Evolutionary conservation across 2,113 vertebrate species (phyloP), one percentile per base, ranked within the genome.

Genomic region (Anarhynchus alexandrinus): DNA sequence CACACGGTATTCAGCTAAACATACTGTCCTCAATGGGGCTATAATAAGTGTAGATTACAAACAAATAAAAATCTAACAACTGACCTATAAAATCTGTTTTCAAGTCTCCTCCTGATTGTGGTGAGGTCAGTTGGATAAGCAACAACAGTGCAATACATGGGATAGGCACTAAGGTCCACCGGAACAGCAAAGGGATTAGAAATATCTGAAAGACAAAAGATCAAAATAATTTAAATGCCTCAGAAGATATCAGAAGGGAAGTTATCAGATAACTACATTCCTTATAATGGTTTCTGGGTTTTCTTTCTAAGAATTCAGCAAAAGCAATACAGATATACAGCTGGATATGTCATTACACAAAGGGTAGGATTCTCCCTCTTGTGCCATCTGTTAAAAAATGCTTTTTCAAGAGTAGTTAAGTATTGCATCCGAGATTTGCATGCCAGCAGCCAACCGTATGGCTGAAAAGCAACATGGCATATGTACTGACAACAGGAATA

Each of bases 111-210:
- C 95, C 98, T 99, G 97, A 99, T 98, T 5, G 99, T 99, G 98
- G 98, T 98, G 95, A 99, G 99, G 98, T 99, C 99, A 79, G 99
- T 99, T 91, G 99, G 99, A 96, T 99, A 99, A 85, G 99, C 98
- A 96, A 99, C 99, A 70, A 98, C 99, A 92, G 99, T 99, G 98
- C 99, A 99, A 97, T 99, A 99, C 86, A 99, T 98, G 49, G 99
- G 99, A 95, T 99, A 99, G 97, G 99, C 99, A 97, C 97, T 98
- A 94, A 99, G 98, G 97, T 99, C 99, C 94, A 99, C 99, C 0
- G 99, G 99, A 76, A 97, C 98, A 82, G 98, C 98, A 95, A 99
- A 99, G 16, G 99, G 98, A 94, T 99, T 99, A n/a, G 99, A 99
- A 91, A 99, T 98, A 90, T 99, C 99, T 99, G 97, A 38, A 94